Evolutionary conservation across 2,113 vertebrate species (phyloP), one percentile per base, ranked within the genome.

Genomic region (Lamprotornis superbus): DNA sequence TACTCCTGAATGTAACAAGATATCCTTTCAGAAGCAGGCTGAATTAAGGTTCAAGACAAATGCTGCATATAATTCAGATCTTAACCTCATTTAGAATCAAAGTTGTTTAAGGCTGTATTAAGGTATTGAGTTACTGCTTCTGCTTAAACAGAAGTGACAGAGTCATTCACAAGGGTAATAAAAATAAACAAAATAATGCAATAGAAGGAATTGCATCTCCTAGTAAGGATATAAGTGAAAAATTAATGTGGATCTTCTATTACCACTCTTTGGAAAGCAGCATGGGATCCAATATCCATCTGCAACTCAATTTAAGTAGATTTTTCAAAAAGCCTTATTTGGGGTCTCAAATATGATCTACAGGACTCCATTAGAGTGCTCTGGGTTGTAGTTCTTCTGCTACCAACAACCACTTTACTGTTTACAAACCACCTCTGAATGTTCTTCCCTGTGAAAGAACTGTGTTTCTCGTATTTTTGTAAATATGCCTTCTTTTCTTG

Each of bases 111-210:
- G 64, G 21, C 60, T 91, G 73, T 85, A 85, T 90, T 87, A 87
- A 90, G 20, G 64, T 76, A 90, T 71, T 91, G 68, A 88, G 55
- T 93, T 94, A 96, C 85, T 0, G 1, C 22, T 87, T 90, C 82
- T 80, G 79, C 85, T 90, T 90, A 93, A 96, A 77, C 28, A 52
- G 64, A 95, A 93, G 76, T 81, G 95, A 90, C 82, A 88, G 73
- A 70, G 85, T 81, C 90, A 84, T 94, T 89, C 89, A 84, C 70
- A 89, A 77, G 80, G 74, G 87, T 92, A 95, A 94, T 96, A 89
- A 92, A 93, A 92, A 88, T 74, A 84, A 89, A 68, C 49, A 75
- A 86, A 93, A 94, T 87, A 94, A 97, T 87, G 70, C 55, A 90
- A 93, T 87, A 89, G 84, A 92, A 73, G 28, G 75, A 95, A 92